Conservation (phyloP, 30 jellyfish, hydroid and myxozoan species). For the Rhopilema esculentum region DNA sequence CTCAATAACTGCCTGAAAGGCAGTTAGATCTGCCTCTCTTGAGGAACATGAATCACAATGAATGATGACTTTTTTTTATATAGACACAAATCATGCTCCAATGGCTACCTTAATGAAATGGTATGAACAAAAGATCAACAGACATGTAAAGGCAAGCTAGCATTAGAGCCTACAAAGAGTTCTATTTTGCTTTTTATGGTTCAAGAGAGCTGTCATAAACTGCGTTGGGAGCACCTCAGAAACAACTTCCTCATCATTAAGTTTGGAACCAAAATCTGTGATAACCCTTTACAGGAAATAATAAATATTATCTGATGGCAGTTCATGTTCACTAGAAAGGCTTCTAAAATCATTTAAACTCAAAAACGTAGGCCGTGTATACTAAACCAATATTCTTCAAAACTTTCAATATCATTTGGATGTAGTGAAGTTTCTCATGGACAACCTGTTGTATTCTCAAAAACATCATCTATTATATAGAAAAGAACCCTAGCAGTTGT, state of each 20-base stretch:
- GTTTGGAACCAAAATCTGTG: not conserved
- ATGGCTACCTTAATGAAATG: not conserved
- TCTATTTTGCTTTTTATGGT: not conserved
- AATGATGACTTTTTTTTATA: not conserved
- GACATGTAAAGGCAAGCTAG: not conserved
- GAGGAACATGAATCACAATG: not conserved
- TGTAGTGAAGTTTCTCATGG: not conserved
- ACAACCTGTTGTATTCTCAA: not conserved
- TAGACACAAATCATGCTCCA: not conserved
- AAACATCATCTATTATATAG: not conserved
- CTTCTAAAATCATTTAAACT: not conserved
- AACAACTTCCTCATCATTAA: not conserved
- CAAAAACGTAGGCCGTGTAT: not conserved
- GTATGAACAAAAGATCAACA: not conserved
- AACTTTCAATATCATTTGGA: not conserved
- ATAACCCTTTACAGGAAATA: not conserved
- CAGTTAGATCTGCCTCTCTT: not conserved
- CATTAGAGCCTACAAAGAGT: constrained; percentile 4
- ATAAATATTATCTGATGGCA: not conserved
- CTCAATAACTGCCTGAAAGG: not conserved
- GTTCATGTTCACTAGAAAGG: constrained; percentile 6
- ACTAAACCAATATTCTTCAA: constrained; percentile 2
- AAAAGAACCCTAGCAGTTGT: not conserved
- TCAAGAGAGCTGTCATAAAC: not conserved
- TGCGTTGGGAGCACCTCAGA: constrained; percentile 3